Evolutionary conservation across 2,797 vertebrate species (phyloP).

Genomic region (Lacerta agilis): DNA sequence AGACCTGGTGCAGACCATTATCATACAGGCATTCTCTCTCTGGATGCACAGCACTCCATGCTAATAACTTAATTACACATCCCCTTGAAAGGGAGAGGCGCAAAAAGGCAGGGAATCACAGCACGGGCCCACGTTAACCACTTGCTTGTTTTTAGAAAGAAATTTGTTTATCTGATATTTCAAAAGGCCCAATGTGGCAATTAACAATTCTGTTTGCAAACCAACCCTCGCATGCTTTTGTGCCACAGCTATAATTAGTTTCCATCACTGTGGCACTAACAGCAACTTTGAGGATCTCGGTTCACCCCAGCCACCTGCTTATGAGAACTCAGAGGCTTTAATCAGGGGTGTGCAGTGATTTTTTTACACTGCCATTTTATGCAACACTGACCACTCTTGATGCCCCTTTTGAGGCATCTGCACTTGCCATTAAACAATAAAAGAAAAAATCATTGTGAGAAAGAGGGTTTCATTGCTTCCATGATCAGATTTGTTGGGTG

Average conservation of each 20-base stretch:
- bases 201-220: conserved; percentile 78
- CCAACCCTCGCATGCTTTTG: conserved; percentile 62
- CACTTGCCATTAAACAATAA: neutral
- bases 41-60: conserved; percentile 26
- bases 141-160: conserved; percentile 70
- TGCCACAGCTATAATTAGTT: conserved; percentile 74
- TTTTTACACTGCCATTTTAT: conserved; percentile 10
- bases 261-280: conserved; percentile 47
- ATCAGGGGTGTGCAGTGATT: neutral
- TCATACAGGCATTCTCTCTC: conserved; percentile 23
- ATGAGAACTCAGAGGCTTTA: conserved; percentile 28
- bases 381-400: neutral
- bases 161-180: conserved; percentile 77
- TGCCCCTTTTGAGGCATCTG: neutral
- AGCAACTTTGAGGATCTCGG: conserved; percentile 44
- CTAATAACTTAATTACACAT: conserved; percentile 74
- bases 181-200: conserved; percentile 73
- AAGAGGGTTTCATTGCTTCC: neutral
- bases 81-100: conserved; percentile 63
- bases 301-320: conserved; percentile 16
- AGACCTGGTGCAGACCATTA: conserved; percentile 14
- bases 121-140: conserved; percentile 69
- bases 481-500: neutral
- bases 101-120: conserved; percentile 67
- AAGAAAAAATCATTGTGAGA: neutral